Evolutionary conservation across 2,113 vertebrate genomes (phyloP).

Genomic region (Hoplias malabaricus): DNA sequence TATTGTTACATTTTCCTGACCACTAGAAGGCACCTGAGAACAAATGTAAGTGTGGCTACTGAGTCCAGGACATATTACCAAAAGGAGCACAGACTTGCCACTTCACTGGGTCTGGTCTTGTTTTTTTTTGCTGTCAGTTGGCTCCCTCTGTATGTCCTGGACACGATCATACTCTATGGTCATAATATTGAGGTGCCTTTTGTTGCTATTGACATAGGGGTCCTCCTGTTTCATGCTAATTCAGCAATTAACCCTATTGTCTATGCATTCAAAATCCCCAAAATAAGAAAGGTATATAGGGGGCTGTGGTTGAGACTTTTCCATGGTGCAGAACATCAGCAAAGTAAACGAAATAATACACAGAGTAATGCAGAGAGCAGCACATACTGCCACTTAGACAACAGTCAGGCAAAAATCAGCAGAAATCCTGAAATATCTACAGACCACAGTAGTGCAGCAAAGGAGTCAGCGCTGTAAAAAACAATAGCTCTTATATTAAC

Average conservation of each 20-base stretch:
- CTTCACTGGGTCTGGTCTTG: constrained; percentile 82
- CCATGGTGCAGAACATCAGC: constrained; percentile 31
- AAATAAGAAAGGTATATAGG: constrained; percentile 76
- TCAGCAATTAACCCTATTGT: constrained; percentile 87
- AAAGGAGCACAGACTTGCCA: constrained; percentile 79
- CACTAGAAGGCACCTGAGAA: constrained; percentile 71
- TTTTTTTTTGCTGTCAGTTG: constrained; percentile 80
- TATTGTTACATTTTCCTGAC: constrained; percentile 76
- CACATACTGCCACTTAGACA: too few relatives aligned
- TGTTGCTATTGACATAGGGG: constrained; percentile 56
- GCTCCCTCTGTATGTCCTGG: constrained; percentile 82
- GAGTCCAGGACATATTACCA: constrained; percentile 69
- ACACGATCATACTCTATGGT: constrained; percentile 70
- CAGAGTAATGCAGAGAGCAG: not conserved
- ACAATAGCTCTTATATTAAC: not conserved
- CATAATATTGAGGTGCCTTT: not conserved
- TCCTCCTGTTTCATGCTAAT: constrained; percentile 82
- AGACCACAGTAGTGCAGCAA: too few relatives aligned
- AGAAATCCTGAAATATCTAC: too few relatives aligned
- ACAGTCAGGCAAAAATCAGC: not conserved
- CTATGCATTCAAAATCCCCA: constrained; percentile 83
- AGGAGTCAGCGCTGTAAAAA: not conserved
- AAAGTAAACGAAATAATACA: constrained; percentile 30
- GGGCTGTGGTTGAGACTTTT: constrained; percentile 59
- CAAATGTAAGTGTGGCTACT: constrained; percentile 5